phyloP scores from a whole-genome alignment of 2,113 vertebrate species.

The Corythornis madagascariensis region DNA sequence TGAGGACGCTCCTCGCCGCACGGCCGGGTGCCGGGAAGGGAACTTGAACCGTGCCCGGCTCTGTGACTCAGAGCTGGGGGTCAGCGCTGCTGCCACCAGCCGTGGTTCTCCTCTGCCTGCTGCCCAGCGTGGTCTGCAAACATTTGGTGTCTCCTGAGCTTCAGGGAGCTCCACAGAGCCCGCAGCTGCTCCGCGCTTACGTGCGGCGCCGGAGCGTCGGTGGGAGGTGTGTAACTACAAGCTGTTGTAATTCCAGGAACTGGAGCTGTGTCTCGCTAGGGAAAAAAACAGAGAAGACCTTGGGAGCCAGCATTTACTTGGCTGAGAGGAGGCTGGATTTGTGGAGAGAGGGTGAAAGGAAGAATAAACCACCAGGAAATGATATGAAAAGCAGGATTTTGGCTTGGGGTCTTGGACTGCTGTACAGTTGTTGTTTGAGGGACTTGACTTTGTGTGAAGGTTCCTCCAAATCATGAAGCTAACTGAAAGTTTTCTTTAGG shows the following conservation, averaged over 20 bases:
- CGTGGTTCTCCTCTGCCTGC: background rate
- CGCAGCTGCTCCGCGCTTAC: background rate
- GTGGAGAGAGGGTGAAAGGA: background rate
- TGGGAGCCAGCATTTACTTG: background rate
- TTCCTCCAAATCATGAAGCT: background rate
- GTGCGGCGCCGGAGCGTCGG: background rate
- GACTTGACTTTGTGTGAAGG: background rate
- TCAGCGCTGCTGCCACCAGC: background rate
- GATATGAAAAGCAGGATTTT: background rate
- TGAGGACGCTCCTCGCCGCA: background rate
- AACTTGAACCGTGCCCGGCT: fast-evolving
- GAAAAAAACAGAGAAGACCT: background rate
- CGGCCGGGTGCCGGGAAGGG: background rate
- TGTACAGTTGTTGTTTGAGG: background rate
- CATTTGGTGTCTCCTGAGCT: background rate
- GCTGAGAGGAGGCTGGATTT: background rate
- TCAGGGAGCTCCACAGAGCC: background rate
- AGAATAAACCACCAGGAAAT: background rate
- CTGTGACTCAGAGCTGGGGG: background rate
- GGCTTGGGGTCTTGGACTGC: background rate
- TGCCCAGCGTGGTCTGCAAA: fast-evolving
- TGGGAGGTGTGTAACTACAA: background rate
- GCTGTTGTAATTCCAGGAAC: background rate
- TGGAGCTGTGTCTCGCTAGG: fast-evolving
- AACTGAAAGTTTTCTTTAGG: background rate